Evolutionary conservation across 2,113 vertebrate species (phyloP).

Genomic region (Romanogobio albipinnatus): DNA sequence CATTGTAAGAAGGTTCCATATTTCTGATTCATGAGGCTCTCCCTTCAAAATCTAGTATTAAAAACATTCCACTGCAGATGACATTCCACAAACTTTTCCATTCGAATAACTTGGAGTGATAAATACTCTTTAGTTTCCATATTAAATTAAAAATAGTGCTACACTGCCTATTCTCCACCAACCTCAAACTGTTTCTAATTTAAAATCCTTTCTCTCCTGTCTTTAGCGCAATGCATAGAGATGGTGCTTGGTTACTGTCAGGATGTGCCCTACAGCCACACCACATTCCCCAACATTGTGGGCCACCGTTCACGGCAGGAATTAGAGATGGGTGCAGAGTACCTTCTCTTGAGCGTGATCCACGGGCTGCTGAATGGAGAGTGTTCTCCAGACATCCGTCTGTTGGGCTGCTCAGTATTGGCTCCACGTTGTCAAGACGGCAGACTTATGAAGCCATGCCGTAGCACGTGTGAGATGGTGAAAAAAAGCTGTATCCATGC

Average conservation of each 20-base stretch:
- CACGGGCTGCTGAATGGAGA: constrained; percentile 90
- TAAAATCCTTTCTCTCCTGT: neutral
- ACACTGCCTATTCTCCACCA: neutral
- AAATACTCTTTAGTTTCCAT: neutral
- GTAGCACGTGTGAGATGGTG: constrained; percentile 82
- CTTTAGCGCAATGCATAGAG: constrained; percentile 82
- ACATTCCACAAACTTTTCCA: neutral
- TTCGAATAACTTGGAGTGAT: neutral
- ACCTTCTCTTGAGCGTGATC: constrained; percentile 89
- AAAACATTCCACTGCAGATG: constrained; percentile 24
- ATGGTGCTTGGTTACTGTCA: constrained; percentile 85
- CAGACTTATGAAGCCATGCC: constrained; percentile 82
- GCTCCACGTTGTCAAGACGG: constrained; percentile 83
- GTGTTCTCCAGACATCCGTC: constrained; percentile 89
- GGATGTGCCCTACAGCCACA: constrained; percentile 82
- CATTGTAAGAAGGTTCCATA: neutral
- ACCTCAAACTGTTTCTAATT: neutral
- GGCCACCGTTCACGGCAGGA: constrained; percentile 80
- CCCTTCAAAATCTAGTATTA: neutral
- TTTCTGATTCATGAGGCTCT: neutral
- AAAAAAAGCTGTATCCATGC: constrained; percentile 83
- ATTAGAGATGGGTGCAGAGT: constrained; percentile 87
- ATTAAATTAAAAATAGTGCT: neutral
- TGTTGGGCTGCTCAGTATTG: constrained; percentile 90
- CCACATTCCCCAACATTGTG: constrained; percentile 86